These are phyloP conservation scores for Cardiocondyla obscurior DNA, from an alignment of 1,140 invertebrate genomes.

Conservation along the genomic window DNA sequence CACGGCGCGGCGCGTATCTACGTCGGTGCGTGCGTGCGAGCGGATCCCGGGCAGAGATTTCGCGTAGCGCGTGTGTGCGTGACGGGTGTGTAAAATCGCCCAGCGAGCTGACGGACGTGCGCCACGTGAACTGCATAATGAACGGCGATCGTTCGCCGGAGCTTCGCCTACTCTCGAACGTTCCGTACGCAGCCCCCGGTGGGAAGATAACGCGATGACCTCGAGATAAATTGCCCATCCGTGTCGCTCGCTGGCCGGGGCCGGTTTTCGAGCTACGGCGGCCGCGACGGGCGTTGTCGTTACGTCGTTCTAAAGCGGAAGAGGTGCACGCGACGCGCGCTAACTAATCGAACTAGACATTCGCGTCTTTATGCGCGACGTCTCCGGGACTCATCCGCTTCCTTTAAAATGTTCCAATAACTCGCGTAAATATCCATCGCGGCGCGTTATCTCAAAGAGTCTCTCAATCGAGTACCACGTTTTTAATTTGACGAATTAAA, in stretches of 20 bases:
- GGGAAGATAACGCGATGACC: constrained; percentile 69
- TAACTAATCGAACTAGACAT: constrained; percentile 8
- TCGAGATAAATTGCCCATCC: constrained; percentile 67
- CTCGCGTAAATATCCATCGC: neutral
- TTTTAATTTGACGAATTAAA: too few species aligned
- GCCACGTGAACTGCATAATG: constrained; percentile 72
- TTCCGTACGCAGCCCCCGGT: constrained; percentile 47
- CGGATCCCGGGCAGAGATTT: constrained; percentile 56
- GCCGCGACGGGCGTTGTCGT: neutral
- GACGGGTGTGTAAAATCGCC: constrained; percentile 63
- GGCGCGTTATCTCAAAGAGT: neutral
- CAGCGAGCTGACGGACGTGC: constrained; percentile 66
- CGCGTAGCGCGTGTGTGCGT: constrained; percentile 62
- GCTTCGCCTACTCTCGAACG: constrained; percentile 63
- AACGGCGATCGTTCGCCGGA: constrained; percentile 66
- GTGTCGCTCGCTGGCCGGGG: constrained; percentile 42
- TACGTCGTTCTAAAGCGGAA: constrained; percentile 12
- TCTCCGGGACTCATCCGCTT: neutral
- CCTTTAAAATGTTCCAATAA: neutral
- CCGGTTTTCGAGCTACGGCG: neutral
- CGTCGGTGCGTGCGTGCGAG: neutral
- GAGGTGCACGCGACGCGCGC: constrained; percentile 21
- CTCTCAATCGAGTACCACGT: neutral
- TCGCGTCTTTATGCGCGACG: neutral
- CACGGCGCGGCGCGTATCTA: neutral